Base-by-base conservation (phyloP, 2,113 vertebrate species). In the Corythornis madagascariensis region DNA sequence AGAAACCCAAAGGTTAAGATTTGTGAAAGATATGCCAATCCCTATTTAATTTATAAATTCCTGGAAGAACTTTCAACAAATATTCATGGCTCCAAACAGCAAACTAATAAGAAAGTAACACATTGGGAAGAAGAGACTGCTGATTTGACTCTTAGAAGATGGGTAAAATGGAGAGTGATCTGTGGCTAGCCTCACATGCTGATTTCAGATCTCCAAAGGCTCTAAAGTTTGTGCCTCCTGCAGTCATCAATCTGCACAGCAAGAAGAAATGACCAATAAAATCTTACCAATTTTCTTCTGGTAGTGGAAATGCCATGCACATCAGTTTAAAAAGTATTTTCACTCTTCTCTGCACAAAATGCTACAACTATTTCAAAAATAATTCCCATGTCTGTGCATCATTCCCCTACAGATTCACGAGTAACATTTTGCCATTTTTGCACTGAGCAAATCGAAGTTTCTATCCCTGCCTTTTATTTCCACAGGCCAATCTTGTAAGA, bases 111-210 rank as follows among this genome's bases (percentile, higher is more conserved):
- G 20, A 73, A 50, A 86, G 15, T 77, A 65, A 83, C 31, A 38
- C 11, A n/a, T 0, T 7, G 47, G 5, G 9, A n/a, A 71, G 35
- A 63, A 80, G 74, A 64, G 64, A 42, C 24, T 66, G 47, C 11
- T 48, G 40, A 81, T 60, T 60, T 2, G 4, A 70, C 24, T 61
- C 25, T 13, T 19, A 85, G 52, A 50, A 50, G 42, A 63, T 8
- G 10, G 31, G 28, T 74, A 82, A 88, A 83, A 74, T 3, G 10
- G 35, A 67, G 14, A 66, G 17, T 11, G 31, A 82, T 25, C 55
- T 4, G 0, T 18, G 4, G 35, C 38, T 77, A 24, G 16, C 19
- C 26, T 0, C n/a, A 20, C 42, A 55, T 4, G 10, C 19, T 17
- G 17, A 75, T 59, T 93, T 90, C 38, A 47, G 52, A 28, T 35